Base-by-base conservation (phyloP, 2,113 vertebrate species). In the Cnemophilus loriae region DNA sequence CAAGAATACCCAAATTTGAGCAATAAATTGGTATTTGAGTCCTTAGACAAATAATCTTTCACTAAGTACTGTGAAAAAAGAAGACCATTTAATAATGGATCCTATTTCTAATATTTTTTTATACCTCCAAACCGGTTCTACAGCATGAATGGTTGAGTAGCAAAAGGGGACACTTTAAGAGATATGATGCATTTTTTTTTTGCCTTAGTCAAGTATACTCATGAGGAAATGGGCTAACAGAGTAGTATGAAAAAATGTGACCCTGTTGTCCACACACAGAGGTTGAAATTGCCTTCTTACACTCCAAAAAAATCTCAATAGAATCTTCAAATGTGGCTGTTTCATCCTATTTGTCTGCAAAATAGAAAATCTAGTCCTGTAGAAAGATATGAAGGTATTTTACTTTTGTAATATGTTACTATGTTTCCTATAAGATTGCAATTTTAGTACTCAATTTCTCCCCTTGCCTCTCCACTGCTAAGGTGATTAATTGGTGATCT, bases 401-500 rank as follows among this genome's bases (percentile, higher is more conserved):
- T 39, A 13, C 61, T 89, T 81, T 52, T 3, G 6, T 50, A 85
- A 42, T 67, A 37, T 3, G 0, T 80, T 69, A 26, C 2, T 16
- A 53, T 16, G 4, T 61, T 70, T 90, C 55, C 27, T 33, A 27
- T 19, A 24, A 70, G 16, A 3, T 59, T 78, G 10, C 1, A 47
- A 8, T 55, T 85, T 47, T 68, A 35, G 16, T 10, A 27, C 2
- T 5, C 11, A 52, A 2, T 64, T 85, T 35, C 22, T 64, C 5
- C 27, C 6, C 8, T 77, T 28, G 4, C 6, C 6, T 57, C 14
- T 5, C 20, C 2, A 1, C 7, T 12, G 1, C 14, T 61, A 65
- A 57, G 7, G 2, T 60, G 3, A 1, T 21, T 67, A 61, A 59
- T 10, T 87, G 5, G 11, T 30, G 3, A 20, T 23, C 9, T 2